Base-by-base conservation (phyloP, 30 jellyfish, hydroid and myxozoan genomes). In the Aurelia coerulea region DNA sequence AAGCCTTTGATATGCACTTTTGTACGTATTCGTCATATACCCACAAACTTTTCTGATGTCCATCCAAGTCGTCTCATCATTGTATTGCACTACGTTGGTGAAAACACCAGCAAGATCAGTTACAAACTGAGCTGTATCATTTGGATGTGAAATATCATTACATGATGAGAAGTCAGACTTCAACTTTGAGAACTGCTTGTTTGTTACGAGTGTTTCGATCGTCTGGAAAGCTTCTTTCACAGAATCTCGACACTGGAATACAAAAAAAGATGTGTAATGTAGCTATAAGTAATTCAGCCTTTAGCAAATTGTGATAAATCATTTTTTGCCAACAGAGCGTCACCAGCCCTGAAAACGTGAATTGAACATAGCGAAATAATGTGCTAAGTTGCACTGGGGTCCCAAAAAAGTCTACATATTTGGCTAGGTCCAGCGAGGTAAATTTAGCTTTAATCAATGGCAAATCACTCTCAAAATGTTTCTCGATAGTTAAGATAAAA, bases 11-110 rank as follows among this genome's bases (percentile, higher is more conserved):
- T 88, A 88, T 31, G 96, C 37, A 12, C 81, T 78, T 49, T 78
- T 78, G 58, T 62, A 58, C 16, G 87, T 70, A 64, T 88, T 64
- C 1, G 96, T 88, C 96, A 88, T 88, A 60, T 67, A 74, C 4
- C 87, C 79, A 76, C 96, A 88, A 23, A 88, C 81, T 62, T 88
- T 77, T 49, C 96, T 39, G 56, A 88, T 79, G 51, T 88, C 87
- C 83, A 88, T 72, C 85, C 96, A 81, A 1, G 87, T 15, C 19
- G 79, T 79, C 39, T 88, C 96, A 64, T 88, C 87, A 69, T 88
- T 88, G 39, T 88, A 88, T 52, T 88, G 96, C 29, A 88, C 96
- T 0, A 78, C 89, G 18, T 68, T 68, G 17, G 87, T 88, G 80
- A 88, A 88, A 10, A 88, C 84, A 67, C 90, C 90, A 0, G 96